phyloP scores from a whole-genome alignment of 1,140 invertebrate species.

The Caerostris darwini region DNA sequence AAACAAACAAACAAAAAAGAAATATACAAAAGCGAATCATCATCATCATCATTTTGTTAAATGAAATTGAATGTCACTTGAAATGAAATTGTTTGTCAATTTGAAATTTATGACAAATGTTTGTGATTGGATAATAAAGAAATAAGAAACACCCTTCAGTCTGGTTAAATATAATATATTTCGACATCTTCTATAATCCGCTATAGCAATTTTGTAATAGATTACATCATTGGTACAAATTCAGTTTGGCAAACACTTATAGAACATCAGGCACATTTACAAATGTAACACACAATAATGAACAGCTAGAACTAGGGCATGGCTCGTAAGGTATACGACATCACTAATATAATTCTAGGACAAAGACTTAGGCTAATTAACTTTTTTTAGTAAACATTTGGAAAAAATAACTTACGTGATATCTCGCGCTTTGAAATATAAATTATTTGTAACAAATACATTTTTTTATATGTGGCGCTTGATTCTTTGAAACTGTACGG shows the following conservation, averaged over 20 bases:
- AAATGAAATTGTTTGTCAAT: no score
- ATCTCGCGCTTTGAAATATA: not conserved
- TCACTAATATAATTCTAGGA: not conserved
- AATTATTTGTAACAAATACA: not conserved
- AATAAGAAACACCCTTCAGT: not conserved
- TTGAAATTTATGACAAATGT: not conserved
- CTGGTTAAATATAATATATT: slow-evolving; percentile 75
- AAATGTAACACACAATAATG: slow-evolving; percentile 57
- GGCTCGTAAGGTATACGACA: slow-evolving; percentile 15
- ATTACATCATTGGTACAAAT: slow-evolving; percentile 70
- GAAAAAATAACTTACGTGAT: not conserved
- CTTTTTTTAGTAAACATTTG: not conserved
- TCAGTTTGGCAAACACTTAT: slow-evolving; percentile 68
- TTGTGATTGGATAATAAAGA: not conserved
- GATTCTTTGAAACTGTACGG: not conserved
- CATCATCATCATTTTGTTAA: no score
- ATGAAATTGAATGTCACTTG: no score
- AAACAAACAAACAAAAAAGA: no score
- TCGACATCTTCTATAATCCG: slow-evolving; percentile 61
- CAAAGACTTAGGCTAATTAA: not conserved
- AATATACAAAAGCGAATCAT: no score
- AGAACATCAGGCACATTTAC: slow-evolving; percentile 69
- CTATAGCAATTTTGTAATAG: slow-evolving; percentile 62
- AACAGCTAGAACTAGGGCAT: slow-evolving; percentile 28
- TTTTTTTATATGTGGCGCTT: not conserved